A percentile compares a stretch with the other conserved stretches of the same genome.
Evolutionary conservation across 37 sponge, comb jelly and placozoan genomes (phyloP).

Genomic region (Oopsacas minuta): DNA sequence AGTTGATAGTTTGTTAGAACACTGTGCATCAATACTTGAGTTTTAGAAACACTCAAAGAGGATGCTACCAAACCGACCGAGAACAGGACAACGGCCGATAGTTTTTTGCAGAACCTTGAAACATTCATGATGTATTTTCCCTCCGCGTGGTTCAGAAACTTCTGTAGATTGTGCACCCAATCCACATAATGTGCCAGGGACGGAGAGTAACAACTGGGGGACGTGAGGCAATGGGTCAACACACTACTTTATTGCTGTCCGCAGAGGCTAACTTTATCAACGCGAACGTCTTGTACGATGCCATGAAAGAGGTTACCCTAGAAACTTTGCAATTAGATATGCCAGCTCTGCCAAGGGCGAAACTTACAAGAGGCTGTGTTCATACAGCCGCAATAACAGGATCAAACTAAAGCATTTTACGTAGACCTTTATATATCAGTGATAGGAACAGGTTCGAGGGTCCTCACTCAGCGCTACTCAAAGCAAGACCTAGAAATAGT

Average conservation of each 20-base stretch:
- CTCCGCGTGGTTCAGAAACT: not conserved
- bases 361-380: not conserved
- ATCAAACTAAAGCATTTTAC: not conserved
- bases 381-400: not conserved
- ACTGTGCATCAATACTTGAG: not conserved
- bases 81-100: not conserved
- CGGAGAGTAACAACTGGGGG: not conserved
- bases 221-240: not conserved
- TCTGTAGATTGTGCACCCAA: not conserved
- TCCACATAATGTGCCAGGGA: not conserved
- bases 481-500: not conserved
- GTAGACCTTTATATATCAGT: not conserved
- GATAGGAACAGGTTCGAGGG: not conserved
- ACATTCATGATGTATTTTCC: not conserved
- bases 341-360: not conserved
- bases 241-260: not conserved
- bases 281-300: not conserved
- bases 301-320: not conserved
- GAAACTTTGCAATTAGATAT: not conserved
- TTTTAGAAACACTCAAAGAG: not conserved
- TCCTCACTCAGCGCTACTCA: not conserved
- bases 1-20: not conserved
- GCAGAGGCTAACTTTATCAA: not conserved
- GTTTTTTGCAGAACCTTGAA: not conserved
- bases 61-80: not conserved